Evolutionary conservation across 2,113 vertebrate genomes (phyloP).

Genomic region (Melanostigma gelatinosum): DNA sequence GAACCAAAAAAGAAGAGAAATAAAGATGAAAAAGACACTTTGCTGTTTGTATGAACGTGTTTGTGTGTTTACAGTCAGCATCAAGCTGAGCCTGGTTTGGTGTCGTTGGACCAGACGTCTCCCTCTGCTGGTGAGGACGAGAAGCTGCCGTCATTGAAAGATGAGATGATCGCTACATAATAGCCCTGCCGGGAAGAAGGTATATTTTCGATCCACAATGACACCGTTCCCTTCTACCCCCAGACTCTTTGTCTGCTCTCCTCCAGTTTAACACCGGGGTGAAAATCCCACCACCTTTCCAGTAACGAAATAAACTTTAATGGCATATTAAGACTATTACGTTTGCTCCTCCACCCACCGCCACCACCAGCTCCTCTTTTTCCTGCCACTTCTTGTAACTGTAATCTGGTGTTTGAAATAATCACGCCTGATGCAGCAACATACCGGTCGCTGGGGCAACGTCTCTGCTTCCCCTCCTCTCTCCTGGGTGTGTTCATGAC

Average conservation of each 20-base stretch:
- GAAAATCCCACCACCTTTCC: constrained; percentile 57
- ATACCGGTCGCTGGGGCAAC: constrained; percentile 61
- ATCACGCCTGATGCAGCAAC: constrained; percentile 57
- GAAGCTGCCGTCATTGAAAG: constrained; percentile 45
- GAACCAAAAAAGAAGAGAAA: neutral
- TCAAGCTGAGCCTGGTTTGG: neutral
- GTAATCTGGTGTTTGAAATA: constrained; percentile 57
- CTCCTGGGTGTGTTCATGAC: constrained; percentile 71
- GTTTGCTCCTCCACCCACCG: constrained; percentile 31
- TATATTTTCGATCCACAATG: constrained; percentile 42
- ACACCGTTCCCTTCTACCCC: constrained; percentile 46
- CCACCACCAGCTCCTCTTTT: neutral
- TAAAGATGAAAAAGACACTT: neutral
- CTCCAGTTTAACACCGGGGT: constrained; percentile 25
- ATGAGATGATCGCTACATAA: constrained; percentile 59
- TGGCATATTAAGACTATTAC: constrained; percentile 50
- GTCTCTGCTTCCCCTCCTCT: constrained; percentile 65
- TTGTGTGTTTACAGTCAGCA: neutral
- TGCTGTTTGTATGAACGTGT: neutral
- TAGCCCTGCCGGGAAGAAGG: constrained; percentile 63
- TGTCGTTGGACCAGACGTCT: constrained; percentile 22
- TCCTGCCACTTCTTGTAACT: constrained; percentile 52
- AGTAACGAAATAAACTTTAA: constrained; percentile 70
- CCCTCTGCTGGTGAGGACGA: constrained; percentile 68
- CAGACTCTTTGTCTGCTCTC: constrained; percentile 56